Conservation (phyloP, 2,888 invertebrate species). For the Leptura quadrifasciata region DNA sequence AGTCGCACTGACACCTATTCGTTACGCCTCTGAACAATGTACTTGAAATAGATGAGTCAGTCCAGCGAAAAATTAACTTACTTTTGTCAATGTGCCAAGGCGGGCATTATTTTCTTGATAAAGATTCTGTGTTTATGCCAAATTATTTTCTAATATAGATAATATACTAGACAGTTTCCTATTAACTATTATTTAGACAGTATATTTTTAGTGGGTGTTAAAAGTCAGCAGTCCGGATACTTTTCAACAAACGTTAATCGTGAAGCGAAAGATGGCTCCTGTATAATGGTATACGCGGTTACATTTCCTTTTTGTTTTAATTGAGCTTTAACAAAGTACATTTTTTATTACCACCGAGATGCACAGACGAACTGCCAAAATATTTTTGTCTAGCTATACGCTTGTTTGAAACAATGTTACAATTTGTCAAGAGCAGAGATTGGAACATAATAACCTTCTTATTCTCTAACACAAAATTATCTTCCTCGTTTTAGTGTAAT, state of each 20-base stretch:
- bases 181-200: slow-evolving; percentile 3
- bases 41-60: slow-evolving; percentile 10
- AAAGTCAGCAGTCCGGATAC: neutral
- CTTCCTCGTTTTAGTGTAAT: too few relatives aligned
- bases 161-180: slow-evolving; percentile 1
- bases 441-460: too few relatives aligned
- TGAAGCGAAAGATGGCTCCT: too few relatives aligned
- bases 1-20: too few relatives aligned
- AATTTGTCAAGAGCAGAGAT: too few relatives aligned
- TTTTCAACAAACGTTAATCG: too few relatives aligned
- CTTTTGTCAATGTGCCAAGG: slow-evolving; percentile 15
- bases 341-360: too few relatives aligned
- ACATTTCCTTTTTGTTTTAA: neutral
- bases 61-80: slow-evolving; percentile 14
- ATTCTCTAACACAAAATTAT: too few relatives aligned
- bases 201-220: neutral
- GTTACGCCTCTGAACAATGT: neutral
- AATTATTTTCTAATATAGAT: slow-evolving; percentile 21
- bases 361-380: too few relatives aligned
- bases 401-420: too few relatives aligned
- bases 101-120: slow-evolving; percentile 7
- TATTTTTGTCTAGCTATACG: too few relatives aligned
- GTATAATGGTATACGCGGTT: too few relatives aligned
- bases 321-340: neutral
- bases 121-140: slow-evolving; percentile 26